These are phyloP conservation scores for Phyllotreta cruciferae DNA, from an alignment of 2,888 invertebrate species.

Conservation along the genomic window DNA sequence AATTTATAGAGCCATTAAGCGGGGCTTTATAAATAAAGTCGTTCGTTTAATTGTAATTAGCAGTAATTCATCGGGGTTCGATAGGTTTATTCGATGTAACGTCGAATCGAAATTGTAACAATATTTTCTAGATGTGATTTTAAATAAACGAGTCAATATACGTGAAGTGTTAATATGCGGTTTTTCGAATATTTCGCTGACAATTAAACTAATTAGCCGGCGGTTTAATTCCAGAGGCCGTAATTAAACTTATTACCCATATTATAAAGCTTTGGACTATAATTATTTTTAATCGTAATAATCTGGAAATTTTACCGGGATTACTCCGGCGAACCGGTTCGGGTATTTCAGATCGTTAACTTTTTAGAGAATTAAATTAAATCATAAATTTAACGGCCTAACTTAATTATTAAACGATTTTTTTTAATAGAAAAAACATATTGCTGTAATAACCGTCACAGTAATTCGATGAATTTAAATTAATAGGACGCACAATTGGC, in stretches of 20 bases:
- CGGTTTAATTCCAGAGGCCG: constrained; percentile 8
- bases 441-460: constrained; percentile 1
- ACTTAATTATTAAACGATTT: constrained; percentile 12
- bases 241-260: constrained; percentile 20
- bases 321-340: constrained; percentile 30
- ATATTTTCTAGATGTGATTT: not conserved
- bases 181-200: constrained; percentile 2
- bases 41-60: constrained; percentile 7
- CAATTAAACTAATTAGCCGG: constrained; percentile 11
- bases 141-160: constrained; percentile 19
- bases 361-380: constrained; percentile 15
- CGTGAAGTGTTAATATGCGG: constrained; percentile 23
- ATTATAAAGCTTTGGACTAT: constrained; percentile 28
- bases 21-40: not conserved
- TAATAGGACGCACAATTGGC: constrained; percentile 6
- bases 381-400: constrained; percentile 20
- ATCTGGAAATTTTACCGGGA: constrained; percentile 33
- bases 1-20: constrained; percentile 10
- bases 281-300: constrained; percentile 40
- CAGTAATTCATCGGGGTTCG: no score
- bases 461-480: constrained; percentile 14
- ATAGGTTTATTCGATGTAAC: no score
- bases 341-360: constrained; percentile 16
- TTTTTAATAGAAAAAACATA: constrained; percentile 14
- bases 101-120: no score